A percentile compares a stretch with the other conserved stretches of the same genome.
These are phyloP conservation scores for Drosophila helvetica DNA, from an alignment of 2,888 invertebrate species.

Conservation along the genomic window DNA sequence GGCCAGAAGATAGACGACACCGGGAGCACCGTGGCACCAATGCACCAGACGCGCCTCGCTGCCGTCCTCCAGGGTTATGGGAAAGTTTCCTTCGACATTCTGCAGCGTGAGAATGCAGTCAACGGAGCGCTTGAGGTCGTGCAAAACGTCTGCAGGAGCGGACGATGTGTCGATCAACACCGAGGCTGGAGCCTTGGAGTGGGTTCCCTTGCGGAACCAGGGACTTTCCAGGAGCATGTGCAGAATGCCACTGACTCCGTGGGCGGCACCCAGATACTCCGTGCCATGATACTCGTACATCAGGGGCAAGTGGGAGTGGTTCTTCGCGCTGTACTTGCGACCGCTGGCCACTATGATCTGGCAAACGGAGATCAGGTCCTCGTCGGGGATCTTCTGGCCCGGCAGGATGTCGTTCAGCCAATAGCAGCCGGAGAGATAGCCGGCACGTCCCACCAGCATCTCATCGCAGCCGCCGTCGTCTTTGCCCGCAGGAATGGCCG, in stretches of 20 bases:
- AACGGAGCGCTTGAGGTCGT: conserved; percentile 87
- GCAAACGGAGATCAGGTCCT: conserved; percentile 87
- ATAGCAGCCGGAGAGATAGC: conserved; percentile 90
- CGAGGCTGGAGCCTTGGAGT: conserved; percentile 43
- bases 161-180: no score
- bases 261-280: conserved; percentile 86
- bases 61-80: conserved; percentile 89
- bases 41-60: conserved; percentile 89
- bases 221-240: conserved; percentile 87
- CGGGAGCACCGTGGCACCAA: conserved; percentile 96
- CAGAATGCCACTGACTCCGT: conserved; percentile 88
- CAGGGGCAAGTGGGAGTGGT: conserved; percentile 87
- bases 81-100: conserved; percentile 90
- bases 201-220: conserved; percentile 76
- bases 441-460: conserved; percentile 93
- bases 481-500: conserved; percentile 84
- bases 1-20: conserved; percentile 91
- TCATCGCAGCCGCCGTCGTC: conserved; percentile 91
- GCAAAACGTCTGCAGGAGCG: conserved; percentile 77
- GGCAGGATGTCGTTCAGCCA: conserved; percentile 86
- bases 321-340: conserved; percentile 86
- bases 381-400: conserved; percentile 78
- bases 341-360: conserved; percentile 89
- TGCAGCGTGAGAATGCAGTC: conserved; percentile 87
- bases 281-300: conserved; percentile 88